Conservation (phyloP, 2,888 invertebrate genomes). For the Limnephilus auricula region DNA sequence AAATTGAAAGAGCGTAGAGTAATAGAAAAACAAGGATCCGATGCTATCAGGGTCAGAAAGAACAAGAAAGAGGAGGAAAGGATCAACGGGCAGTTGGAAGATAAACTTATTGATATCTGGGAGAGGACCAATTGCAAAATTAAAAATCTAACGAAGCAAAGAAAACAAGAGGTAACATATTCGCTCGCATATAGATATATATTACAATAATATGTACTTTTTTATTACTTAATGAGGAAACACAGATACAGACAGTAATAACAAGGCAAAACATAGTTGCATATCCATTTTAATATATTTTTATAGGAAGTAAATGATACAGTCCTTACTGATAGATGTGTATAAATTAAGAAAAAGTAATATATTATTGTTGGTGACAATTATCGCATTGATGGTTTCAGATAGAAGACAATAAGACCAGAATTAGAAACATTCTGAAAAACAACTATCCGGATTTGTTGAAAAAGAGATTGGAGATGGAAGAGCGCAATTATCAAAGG, state of each 20-base stretch:
- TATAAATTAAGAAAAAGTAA: no score
- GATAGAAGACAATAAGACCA: conserved; percentile 54
- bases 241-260: no score
- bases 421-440: conserved; percentile 41
- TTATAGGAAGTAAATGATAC: no score
- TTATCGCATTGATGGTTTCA: conserved; percentile 22
- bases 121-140: conserved; percentile 73
- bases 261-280: no score
- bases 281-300: no score
- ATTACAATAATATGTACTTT: no score
- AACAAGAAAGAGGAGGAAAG: conserved; percentile 72
- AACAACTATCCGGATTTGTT: conserved; percentile 43
- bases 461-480: conserved; percentile 42
- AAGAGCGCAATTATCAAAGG: conserved; percentile 56
- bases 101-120: conserved; percentile 73
- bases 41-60: conserved; percentile 69
- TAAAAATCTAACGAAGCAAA: conserved; percentile 71
- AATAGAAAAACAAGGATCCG: conserved; percentile 69
- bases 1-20: conserved; percentile 51
- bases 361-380: no score
- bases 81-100: conserved; percentile 69
- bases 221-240: no score
- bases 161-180: conserved; percentile 70
- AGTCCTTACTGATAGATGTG: no score
- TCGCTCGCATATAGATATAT: background rate